Percentiles rank a stretch among this genome's conserved stretches.
These are phyloP conservation scores for Chaetogeoica ovagalla DNA, from an alignment of 2,888 invertebrate genomes.

Conservation along the genomic window DNA sequence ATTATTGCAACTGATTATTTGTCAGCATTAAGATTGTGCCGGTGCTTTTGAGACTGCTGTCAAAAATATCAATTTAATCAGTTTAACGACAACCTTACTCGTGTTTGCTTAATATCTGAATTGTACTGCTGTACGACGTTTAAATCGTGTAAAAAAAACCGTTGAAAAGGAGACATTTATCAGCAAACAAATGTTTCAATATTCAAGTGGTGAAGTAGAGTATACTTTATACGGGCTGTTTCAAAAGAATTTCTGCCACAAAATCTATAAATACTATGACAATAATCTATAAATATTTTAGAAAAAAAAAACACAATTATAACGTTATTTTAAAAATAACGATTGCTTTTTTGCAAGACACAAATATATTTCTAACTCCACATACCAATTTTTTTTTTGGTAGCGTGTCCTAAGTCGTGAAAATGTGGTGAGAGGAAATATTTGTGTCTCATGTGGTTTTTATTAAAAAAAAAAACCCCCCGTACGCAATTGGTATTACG, in stretches of 20 bases:
- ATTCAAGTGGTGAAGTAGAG: not conserved
- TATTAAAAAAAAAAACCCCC: too few species aligned
- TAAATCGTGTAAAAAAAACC: not conserved
- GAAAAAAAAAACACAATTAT: not conserved
- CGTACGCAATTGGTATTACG: too few species aligned
- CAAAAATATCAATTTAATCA: too few species aligned
- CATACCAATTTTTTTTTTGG: not conserved
- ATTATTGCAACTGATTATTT: too few species aligned
- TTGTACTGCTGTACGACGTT: too few species aligned
- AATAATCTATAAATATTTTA: not conserved
- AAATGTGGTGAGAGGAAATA: too few species aligned
- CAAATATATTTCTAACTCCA: not conserved
- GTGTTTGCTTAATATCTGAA: too few species aligned
- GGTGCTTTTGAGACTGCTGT: too few species aligned
- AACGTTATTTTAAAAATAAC: not conserved
- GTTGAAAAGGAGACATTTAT: not conserved
- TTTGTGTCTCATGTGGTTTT: too few species aligned
- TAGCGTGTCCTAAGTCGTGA: too few species aligned
- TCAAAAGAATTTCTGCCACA: not conserved
- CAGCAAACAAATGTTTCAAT: not conserved
- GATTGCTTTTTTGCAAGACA: not conserved
- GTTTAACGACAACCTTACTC: too few species aligned
- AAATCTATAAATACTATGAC: not conserved
- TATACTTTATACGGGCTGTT: not conserved
- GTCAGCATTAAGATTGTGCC: too few species aligned